These are phyloP conservation scores for Drosophila prostipennis DNA, from an alignment of 2,888 invertebrate species.

Conservation along the genomic window DNA sequence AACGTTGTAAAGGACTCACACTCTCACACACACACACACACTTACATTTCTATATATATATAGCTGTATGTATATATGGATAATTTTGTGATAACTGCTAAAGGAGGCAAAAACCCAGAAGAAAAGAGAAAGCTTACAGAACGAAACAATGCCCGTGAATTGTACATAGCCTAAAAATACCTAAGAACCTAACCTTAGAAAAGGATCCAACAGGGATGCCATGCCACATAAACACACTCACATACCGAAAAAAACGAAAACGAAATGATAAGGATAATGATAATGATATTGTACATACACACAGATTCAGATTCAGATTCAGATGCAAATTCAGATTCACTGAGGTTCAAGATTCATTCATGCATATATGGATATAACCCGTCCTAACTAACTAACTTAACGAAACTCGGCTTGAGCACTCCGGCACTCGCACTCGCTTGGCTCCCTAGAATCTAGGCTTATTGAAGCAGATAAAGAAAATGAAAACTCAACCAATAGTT, in stretches of 20 bases:
- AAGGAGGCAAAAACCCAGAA: slow-evolving; percentile 44
- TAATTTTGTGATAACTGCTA: slow-evolving; percentile 74
- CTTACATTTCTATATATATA: slow-evolving; percentile 12
- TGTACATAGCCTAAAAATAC: slow-evolving; percentile 59
- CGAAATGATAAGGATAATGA: not conserved
- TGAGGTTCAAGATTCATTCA: slow-evolving; percentile 1
- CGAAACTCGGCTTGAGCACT: slow-evolving; percentile 32
- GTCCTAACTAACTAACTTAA: slow-evolving; percentile 28
- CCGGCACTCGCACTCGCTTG: slow-evolving; percentile 38
- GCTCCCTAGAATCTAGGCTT: slow-evolving; percentile 24
- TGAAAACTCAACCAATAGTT: slow-evolving; percentile 27
- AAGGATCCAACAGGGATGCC: slow-evolving; percentile 9
- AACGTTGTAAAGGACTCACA: slow-evolving; percentile 24
- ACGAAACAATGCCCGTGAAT: slow-evolving; percentile 61
- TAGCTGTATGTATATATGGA: slow-evolving; percentile 53
- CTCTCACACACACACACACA: slow-evolving; percentile 3
- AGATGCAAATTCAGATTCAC: slow-evolving; percentile 16
- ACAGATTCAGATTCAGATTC: slow-evolving; percentile 15
- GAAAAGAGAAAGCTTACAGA: slow-evolving; percentile 17
- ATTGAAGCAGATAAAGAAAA: slow-evolving; percentile 2
- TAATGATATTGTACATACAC: slow-evolving; percentile 5
- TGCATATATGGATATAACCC: slow-evolving; percentile 33
- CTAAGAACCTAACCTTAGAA: slow-evolving; percentile 20
- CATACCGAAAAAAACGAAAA: not conserved
- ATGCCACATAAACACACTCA: slow-evolving; percentile 10